These are phyloP conservation scores for Acrocephalus scirpaceus DNA, from an alignment of 2,797 vertebrate species.

Conservation along the genomic window DNA sequence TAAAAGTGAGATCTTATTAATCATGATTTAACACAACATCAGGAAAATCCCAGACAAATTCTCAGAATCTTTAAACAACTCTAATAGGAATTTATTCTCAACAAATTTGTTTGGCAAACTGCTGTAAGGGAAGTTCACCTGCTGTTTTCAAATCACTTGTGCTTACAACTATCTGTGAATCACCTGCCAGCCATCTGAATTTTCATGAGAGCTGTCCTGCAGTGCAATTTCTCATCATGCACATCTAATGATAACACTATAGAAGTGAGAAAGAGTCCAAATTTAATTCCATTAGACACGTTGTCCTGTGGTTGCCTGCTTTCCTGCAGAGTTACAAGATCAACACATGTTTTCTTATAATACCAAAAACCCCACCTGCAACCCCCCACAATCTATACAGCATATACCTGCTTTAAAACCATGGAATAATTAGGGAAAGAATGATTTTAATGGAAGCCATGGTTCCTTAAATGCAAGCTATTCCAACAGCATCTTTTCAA, in stretches of 20 bases:
- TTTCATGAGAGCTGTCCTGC: conserved; percentile 26
- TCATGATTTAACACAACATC: not conserved
- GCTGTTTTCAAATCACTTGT: conserved; percentile 40
- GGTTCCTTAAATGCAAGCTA: not conserved
- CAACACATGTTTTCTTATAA: not conserved
- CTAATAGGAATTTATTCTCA: not conserved
- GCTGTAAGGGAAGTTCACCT: not conserved
- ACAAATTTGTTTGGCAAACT: not conserved
- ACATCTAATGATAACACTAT: not conserved
- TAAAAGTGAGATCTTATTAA: not conserved
- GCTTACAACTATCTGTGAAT: conserved; percentile 26
- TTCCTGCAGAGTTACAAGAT: not conserved
- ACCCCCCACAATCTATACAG: accelerated
- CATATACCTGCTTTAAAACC: not conserved
- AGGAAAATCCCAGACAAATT: not conserved
- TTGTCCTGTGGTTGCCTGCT: not conserved
- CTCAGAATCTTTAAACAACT: not conserved
- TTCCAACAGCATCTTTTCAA: not conserved
- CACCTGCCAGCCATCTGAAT: conserved; percentile 16
- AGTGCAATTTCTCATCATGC: not conserved
- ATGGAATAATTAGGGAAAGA: not conserved
- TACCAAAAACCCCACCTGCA: not conserved
- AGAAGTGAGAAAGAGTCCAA: not conserved
- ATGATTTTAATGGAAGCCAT: not conserved
- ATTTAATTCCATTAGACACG: not conserved